phyloP scores from a whole-genome alignment of 2,888 invertebrate genomes.

The Cerastis leucographa region DNA sequence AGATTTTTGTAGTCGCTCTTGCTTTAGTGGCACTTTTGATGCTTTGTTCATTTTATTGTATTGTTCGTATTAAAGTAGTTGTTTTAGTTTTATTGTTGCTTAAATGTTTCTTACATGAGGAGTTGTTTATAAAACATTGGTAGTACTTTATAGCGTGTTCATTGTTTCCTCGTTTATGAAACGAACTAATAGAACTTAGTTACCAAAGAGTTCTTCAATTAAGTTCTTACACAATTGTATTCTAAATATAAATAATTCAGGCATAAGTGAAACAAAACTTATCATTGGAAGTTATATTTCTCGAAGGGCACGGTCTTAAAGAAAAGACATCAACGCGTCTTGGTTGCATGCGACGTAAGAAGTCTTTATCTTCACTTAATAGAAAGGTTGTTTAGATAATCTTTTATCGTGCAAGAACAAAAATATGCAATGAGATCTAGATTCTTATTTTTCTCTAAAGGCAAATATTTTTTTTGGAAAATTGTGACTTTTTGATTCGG shows the following conservation, averaged over 20 bases:
- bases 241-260: neutral
- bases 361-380: neutral
- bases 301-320: slow-evolving; percentile 54
- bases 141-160: slow-evolving; percentile 18
- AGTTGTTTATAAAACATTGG: slow-evolving; percentile 14
- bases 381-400: neutral
- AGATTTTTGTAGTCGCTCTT: slow-evolving; percentile 74
- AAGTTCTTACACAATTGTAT: neutral
- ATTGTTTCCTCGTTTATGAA: slow-evolving; percentile 21
- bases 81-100: slow-evolving; percentile 53
- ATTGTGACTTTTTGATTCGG: neutral
- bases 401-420: neutral
- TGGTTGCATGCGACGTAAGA: slow-evolving; percentile 15
- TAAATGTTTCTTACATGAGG: slow-evolving; percentile 37
- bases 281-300: neutral
- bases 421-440: neutral
- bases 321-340: slow-evolving; percentile 82
- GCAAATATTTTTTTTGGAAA: neutral
- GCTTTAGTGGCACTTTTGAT: slow-evolving; percentile 59
- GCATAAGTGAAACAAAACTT: neutral
- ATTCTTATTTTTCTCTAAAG: neutral
- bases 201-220: neutral
- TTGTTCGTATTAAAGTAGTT: slow-evolving; percentile 55
- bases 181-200: neutral
- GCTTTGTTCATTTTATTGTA: slow-evolving; percentile 65